phyloP scores from a whole-genome alignment of 2,888 invertebrate species.

The Meiosimyza decipiens region DNA sequence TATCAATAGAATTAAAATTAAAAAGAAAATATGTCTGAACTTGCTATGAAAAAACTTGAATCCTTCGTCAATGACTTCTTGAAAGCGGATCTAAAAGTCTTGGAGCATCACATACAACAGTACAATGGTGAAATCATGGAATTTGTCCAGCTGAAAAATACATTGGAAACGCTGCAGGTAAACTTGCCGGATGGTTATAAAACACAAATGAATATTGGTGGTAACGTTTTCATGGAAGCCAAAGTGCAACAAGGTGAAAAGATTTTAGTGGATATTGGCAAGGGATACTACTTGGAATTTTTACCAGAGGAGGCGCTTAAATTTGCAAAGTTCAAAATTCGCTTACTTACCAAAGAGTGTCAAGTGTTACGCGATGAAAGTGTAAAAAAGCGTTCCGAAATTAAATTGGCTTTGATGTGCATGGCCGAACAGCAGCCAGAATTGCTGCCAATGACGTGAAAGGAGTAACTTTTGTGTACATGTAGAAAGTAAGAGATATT shows the following conservation, averaged over 20 bases:
- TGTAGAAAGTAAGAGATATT: no score
- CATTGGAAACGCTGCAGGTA: conserved; percentile 74
- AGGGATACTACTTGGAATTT: conserved; percentile 81
- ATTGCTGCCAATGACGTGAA: background rate
- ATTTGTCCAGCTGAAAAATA: conserved; percentile 77
- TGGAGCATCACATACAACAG: conserved; percentile 72
- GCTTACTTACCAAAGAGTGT: conserved; percentile 73
- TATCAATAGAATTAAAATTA: no score
- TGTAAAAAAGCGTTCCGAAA: conserved; percentile 79
- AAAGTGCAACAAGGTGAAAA: conserved; percentile 74
- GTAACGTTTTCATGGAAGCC: conserved; percentile 81
- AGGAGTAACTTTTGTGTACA: no score
- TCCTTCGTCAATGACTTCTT: conserved; percentile 82
- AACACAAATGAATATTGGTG: conserved; percentile 84
- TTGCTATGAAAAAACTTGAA: conserved; percentile 67
- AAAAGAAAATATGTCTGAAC: conserved; percentile 31
- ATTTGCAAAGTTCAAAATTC: conserved; percentile 77
- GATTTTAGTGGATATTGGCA: conserved; percentile 80
- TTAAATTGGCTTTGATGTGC: conserved; percentile 80
- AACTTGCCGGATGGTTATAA: conserved; percentile 71
- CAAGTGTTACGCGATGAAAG: conserved; percentile 75
- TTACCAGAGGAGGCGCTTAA: conserved; percentile 76
- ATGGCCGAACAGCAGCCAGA: conserved; percentile 71
- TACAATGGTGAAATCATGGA: conserved; percentile 78
- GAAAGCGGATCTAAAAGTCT: conserved; percentile 75